Conservation (phyloP, 1,140 invertebrate genomes). For the Leptestheria dahalacensis region DNA sequence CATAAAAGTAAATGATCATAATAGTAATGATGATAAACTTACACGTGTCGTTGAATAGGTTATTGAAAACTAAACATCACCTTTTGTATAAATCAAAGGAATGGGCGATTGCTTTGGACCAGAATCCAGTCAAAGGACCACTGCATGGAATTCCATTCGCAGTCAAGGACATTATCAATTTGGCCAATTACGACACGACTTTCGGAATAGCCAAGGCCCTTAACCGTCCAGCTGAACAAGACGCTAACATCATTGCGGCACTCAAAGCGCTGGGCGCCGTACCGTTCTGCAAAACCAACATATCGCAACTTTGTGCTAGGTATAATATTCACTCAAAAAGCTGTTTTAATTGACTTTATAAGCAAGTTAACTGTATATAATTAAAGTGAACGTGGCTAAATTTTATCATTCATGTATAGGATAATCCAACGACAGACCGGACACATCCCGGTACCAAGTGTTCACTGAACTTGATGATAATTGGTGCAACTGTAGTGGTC, state of each 20-base stretch:
- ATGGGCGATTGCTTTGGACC: conserved; percentile 26
- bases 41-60: not conserved
- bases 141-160: conserved; percentile 28
- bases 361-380: no score
- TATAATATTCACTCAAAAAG: not conserved
- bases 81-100: conserved; percentile 10
- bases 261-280: conserved; percentile 26
- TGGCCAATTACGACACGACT: conserved; percentile 31
- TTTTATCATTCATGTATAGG: no score
- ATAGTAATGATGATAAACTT: no score
- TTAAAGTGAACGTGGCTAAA: no score
- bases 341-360: not conserved
- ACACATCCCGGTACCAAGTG: no score
- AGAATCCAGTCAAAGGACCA: conserved; percentile 21
- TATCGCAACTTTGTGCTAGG: no score
- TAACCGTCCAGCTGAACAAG: conserved; percentile 23
- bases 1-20: not conserved
- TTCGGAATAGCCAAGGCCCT: conserved; percentile 29
- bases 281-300: conserved; percentile 33
- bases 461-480: no score
- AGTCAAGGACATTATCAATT: conserved; percentile 25
- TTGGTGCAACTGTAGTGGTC: no score
- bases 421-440: no score
- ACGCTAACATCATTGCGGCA: conserved; percentile 25
- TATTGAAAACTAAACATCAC: not conserved